Evolutionary conservation across 2,797 vertebrate species (phyloP), one percentile per base, ranked within the genome.

Genomic region (Lates japonicus): DNA sequence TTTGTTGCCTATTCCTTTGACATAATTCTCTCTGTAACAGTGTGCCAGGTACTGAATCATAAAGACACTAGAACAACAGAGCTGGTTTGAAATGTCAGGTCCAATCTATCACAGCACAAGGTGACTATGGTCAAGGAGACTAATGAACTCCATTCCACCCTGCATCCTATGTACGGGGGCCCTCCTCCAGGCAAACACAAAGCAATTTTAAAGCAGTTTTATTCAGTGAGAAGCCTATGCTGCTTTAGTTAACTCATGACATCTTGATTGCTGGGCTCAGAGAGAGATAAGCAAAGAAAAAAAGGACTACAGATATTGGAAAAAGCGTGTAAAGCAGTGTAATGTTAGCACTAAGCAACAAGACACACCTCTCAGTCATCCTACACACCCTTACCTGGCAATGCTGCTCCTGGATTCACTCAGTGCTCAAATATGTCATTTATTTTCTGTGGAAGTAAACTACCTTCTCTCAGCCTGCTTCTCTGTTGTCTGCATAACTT

Each of bases 21-120:
- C 54, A 54, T 14, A 22, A 55, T 13, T 52, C 44, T 71, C 13
- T 63, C 16, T 60, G 41, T 35, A 46, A 69, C 48, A 14, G 0
- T 35, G 33, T 67, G 48, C 59, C 54, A 62, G 48, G 64, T 44
- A 55, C 29, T 71, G 52, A 80, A 63, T 70, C 41, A 66, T 10
- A 49, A 29, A 55, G 76, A 74, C 75, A 86, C 52, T 10, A 41
- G 42, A 84, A 75, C 63, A 83, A 63, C 31, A 39, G 33, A 22
- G 60, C 69, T 75, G 79, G 57, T 44, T 60, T 61, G 19, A 85
- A 66, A 76, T 20, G 71, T 88, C 91, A 82, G 84, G 76, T 89
- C 87, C 80, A 62, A 86, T 89, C 60, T 75, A 74, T 85, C 80
- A 76, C 61, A 75, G 75, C 39, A 83, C 83, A 89, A 91, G 87